Conservation (phyloP, 2,797 vertebrate species). For the Poeciliopsis gracilis region DNA sequence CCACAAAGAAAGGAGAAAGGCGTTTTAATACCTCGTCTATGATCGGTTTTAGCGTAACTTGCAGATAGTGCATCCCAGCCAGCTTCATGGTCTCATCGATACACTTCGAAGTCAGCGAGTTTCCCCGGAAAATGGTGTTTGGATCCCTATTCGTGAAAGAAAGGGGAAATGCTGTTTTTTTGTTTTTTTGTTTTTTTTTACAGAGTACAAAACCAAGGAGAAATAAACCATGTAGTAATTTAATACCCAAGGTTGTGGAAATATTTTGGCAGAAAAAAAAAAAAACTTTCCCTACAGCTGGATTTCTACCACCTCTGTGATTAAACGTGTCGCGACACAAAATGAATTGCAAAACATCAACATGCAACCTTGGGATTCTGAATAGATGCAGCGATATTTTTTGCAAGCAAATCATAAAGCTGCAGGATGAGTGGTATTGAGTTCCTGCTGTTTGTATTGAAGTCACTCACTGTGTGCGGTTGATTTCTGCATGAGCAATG, state of each 20-base stretch:
- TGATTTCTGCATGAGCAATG: constrained; percentile 95
- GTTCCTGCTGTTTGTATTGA: background rate
- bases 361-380: background rate
- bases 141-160: constrained; percentile 85
- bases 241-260: constrained; percentile 7
- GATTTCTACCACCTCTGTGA: constrained; percentile 10
- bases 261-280: constrained; percentile 2
- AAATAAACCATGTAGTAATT: constrained; percentile 20
- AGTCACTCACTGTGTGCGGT: constrained; percentile 94
- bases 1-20: background rate
- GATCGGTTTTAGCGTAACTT: constrained; percentile 94
- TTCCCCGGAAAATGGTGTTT: constrained; percentile 98
- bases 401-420: background rate
- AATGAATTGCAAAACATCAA: background rate
- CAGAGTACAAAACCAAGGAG: background rate
- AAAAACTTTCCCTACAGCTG: background rate
- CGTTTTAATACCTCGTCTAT: constrained; percentile 90
- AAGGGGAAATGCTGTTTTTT: background rate
- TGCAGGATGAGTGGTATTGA: background rate
- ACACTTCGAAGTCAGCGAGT: constrained; percentile 97
- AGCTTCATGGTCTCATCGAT: constrained; percentile 99
- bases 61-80: constrained; percentile 97
- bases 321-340: background rate
- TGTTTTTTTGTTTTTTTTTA: background rate
- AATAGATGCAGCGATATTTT: background rate